Evolutionary conservation across 1,140 invertebrate species (phyloP), one percentile per base, ranked within the genome.

Genomic region (Zaprionus capensis): DNA sequence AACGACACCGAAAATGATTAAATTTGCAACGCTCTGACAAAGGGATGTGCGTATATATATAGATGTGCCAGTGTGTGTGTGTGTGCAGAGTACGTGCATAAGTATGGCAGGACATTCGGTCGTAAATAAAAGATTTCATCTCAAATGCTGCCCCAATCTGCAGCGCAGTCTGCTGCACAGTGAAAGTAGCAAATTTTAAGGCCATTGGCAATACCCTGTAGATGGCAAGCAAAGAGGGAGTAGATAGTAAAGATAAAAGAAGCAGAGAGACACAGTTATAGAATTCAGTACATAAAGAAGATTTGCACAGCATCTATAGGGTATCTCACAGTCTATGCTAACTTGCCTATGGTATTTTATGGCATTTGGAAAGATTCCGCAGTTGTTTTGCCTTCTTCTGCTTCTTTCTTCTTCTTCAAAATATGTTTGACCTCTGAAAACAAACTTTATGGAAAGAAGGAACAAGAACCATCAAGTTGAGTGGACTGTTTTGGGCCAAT

Each of bases 1-100:
- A 63, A 68, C 38, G 56, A 58, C 73, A 68, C 53, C 20, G 68
- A 72, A 76, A 72, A 79, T 79, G 73, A 79, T 79, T 79, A 79
- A 79, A 79, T 76, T 79, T 72, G 63, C 67, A 71, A 44, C 24
- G 68, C 34, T 46, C 57, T 44, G 17, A 34, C 31, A 58, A 46
- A 59, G 41, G 69, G 68, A 70, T 63, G 31, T 26, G 44, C 20
- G 44, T 55, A 3, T 14, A 36, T 20, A 36, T 22, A 20, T 5
- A n/a, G n/a, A 7, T 58, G 14, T 15, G 22, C n/a, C 9, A 22
- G 31, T 55, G 11, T 67, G 17, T 15, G 9, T 24, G 62, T 49
- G 22, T 20, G 41, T 34, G 15, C 41, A 22, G 22, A 22, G 17
- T 51, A 51, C 31, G 41, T 34, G 34, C 31, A 34, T 55, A 44